Percentiles rank a stretch among this genome's conserved stretches.
Conservation (phyloP, 2,113 vertebrate genomes). For the Xiphophorus maculatus region DNA sequence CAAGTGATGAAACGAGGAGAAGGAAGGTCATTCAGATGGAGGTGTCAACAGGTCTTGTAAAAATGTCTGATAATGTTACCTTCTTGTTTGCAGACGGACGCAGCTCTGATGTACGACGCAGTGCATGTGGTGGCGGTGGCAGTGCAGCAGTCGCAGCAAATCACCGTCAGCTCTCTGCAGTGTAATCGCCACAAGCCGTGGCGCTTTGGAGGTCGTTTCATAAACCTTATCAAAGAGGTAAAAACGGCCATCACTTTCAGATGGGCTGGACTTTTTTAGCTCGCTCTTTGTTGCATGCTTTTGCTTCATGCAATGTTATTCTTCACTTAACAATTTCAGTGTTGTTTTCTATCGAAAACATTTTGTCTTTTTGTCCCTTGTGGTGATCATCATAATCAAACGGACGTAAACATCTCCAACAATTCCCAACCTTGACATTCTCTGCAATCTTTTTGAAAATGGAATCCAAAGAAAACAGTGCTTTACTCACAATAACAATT, state of each 20-base stretch:
- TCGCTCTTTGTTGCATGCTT: constrained; percentile 1
- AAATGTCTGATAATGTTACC: constrained; percentile 33
- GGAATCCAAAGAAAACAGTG: neutral
- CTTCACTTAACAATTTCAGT: constrained; percentile 4
- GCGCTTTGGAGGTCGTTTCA: constrained; percentile 96
- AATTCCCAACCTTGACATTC: neutral
- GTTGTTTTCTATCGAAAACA: neutral
- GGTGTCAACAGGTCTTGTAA: constrained; percentile 37
- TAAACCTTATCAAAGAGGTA: constrained; percentile 97
- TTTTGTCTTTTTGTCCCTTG: neutral
- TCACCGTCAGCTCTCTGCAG: constrained; percentile 97
- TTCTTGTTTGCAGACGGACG: constrained; percentile 87
- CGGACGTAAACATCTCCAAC: constrained; percentile 10
- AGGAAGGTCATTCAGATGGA: constrained; percentile 39
- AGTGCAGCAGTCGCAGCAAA: constrained; percentile 96
- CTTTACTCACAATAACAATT: constrained; percentile 23
- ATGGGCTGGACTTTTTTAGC: neutral
- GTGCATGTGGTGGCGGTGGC: constrained; percentile 97
- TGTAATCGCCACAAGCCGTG: constrained; percentile 97
- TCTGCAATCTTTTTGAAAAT: constrained; percentile 4
- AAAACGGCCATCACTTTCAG: neutral
- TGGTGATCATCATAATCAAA: constrained; percentile 8
- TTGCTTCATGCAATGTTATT: neutral
- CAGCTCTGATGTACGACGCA: constrained; percentile 96
- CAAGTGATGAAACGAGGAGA: constrained; percentile 38